Evolutionary conservation across 2,888 invertebrate species (phyloP).

Genomic region (Monopis laevigella): DNA sequence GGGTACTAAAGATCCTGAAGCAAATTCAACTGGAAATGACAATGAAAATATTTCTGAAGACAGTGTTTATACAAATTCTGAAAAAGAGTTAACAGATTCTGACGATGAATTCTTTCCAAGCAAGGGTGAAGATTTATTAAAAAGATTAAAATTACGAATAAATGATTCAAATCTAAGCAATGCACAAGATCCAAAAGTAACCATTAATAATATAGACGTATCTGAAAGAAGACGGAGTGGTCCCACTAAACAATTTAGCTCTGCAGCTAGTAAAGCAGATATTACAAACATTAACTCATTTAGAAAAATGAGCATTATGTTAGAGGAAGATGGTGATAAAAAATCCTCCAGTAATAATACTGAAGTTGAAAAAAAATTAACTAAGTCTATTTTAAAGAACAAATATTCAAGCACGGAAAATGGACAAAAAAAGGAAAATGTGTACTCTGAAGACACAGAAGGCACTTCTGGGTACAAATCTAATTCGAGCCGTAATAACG

Average conservation of each 20-base stretch:
- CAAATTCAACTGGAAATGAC: constrained; percentile 11
- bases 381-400: constrained; percentile 51
- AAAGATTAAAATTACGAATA: constrained; percentile 34
- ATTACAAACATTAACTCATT: constrained; percentile 1
- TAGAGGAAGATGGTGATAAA: constrained; percentile 22
- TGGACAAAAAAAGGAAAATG: constrained; percentile 29
- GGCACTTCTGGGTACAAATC: constrained; percentile 65
- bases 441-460: constrained; percentile 48
- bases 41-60: no score
- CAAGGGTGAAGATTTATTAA: constrained; percentile 33
- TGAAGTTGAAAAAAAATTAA: constrained; percentile 27
- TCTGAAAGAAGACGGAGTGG: constrained; percentile 7
- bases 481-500: constrained; percentile 47
- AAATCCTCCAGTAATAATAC: constrained; percentile 16
- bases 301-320: constrained; percentile 20
- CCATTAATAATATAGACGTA: constrained; percentile 5
- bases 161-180: constrained; percentile 31
- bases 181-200: constrained; percentile 26
- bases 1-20: constrained; percentile 22
- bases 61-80: constrained; percentile 53
- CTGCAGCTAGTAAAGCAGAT: background rate
- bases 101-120: constrained; percentile 35
- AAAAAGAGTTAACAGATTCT: constrained; percentile 49
- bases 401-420: constrained; percentile 28
- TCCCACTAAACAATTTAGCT: constrained; percentile 5